Evolutionary conservation across 2,888 invertebrate genomes (phyloP).

Genomic region (Trissolcus japonicus): DNA sequence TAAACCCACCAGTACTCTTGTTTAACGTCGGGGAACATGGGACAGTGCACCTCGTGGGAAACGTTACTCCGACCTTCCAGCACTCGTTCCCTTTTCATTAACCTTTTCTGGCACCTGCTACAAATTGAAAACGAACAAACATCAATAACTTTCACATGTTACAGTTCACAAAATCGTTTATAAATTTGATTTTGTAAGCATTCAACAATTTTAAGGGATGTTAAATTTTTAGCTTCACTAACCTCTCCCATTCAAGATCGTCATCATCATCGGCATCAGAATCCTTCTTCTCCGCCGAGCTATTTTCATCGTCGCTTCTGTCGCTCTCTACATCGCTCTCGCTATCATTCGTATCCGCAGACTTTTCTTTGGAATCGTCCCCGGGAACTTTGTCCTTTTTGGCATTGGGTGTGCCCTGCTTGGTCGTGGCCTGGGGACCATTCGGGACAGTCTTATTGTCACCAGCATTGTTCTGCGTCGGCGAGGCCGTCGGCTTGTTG

Average conservation of each 20-base stretch:
- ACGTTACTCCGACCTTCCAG: conserved; percentile 95
- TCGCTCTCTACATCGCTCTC: conserved; percentile 78
- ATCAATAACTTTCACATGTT: background rate
- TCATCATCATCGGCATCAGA: conserved; percentile 82
- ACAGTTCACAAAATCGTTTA: background rate
- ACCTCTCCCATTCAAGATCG: conserved; percentile 94
- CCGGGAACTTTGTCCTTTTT: conserved; percentile 66
- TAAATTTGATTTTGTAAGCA: background rate
- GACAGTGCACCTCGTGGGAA: conserved; percentile 98
- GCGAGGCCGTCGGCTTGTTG: conserved; percentile 35
- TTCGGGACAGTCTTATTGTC: conserved; percentile 35
- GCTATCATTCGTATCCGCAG: conserved; percentile 66
- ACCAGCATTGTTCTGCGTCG: conserved; percentile 18
- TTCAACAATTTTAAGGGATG: background rate
- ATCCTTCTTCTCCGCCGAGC: conserved; percentile 79
- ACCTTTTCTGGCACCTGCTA: conserved; percentile 85
- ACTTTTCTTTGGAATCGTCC: conserved; percentile 65
- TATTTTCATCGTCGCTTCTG: conserved; percentile 78
- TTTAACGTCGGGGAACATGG: conserved; percentile 94
- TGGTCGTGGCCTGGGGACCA: conserved; percentile 36
- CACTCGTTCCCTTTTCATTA: conserved; percentile 90
- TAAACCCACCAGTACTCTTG: conserved; percentile 99
- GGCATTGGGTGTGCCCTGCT: conserved; percentile 63
- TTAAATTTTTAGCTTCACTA: conserved; percentile 4
- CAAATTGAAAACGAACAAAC: background rate